phyloP scores from a whole-genome alignment of 2,888 invertebrate species.

The Athetis lepigone region DNA sequence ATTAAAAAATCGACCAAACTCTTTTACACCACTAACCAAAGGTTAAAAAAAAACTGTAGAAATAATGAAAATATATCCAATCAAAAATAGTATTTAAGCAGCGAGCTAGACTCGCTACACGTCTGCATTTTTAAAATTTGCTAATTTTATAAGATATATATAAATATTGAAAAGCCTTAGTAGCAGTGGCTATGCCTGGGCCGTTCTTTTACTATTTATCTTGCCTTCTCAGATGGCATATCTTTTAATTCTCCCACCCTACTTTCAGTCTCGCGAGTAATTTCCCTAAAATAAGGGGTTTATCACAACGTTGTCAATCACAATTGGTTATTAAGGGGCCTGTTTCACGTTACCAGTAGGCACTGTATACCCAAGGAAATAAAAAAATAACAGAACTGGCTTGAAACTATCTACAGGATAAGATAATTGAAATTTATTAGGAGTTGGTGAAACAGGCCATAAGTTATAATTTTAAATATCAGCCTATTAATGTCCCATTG shows the following conservation, averaged over 20 bases:
- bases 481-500: not conserved
- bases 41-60: no score
- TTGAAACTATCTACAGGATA: constrained; percentile 2
- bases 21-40: no score
- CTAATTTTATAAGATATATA: constrained; percentile 1
- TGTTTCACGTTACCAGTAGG: constrained; percentile 2
- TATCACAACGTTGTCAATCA: constrained; percentile 38
- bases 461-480: constrained; percentile 13
- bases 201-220: not conserved
- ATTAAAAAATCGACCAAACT: no score
- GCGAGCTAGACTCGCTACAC: no score
- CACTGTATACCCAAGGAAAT: not conserved
- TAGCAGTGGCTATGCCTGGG: constrained; percentile 16
- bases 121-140: not conserved
- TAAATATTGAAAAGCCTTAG: not conserved
- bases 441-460: constrained; percentile 8
- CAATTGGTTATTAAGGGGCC: constrained; percentile 3
- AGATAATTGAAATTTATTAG: not conserved
- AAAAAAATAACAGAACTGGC: not conserved
- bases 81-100: no score
- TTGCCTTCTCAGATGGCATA: not conserved
- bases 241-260: not conserved
- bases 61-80: no score
- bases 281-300: constrained; percentile 15
- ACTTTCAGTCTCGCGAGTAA: constrained; percentile 33